Conservation (phyloP, 2,888 invertebrate genomes). For the Bellardia bayeri region DNA sequence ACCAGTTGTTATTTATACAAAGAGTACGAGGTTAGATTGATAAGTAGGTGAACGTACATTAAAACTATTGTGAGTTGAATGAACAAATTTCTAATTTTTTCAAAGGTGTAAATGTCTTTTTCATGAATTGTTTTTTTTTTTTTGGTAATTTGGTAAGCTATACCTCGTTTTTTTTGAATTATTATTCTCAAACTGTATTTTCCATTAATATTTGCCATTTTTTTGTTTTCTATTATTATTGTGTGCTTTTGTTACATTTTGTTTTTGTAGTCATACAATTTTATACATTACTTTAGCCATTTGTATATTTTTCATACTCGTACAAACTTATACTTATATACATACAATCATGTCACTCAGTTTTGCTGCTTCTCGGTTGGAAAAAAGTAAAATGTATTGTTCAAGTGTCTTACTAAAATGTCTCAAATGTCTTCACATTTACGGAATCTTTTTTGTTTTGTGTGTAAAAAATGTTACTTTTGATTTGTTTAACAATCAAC, state of each 20-base stretch:
- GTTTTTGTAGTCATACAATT: constrained; percentile 7
- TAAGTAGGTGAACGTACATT: background rate
- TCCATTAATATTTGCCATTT: constrained; percentile 4
- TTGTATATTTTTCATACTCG: background rate
- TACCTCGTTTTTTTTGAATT: background rate
- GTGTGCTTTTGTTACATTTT: constrained; percentile 20
- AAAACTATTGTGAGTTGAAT: no score
- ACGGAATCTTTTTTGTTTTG: constrained; percentile 15
- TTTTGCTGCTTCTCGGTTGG: constrained; percentile 22
- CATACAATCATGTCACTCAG: constrained; percentile 19
- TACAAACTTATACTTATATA: background rate
- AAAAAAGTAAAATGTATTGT: constrained; percentile 62
- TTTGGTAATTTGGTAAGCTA: no score
- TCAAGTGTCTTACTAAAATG: constrained; percentile 56
- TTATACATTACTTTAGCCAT: background rate
- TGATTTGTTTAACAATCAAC: background rate
- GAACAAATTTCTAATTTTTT: no score
- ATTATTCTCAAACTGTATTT: constrained; percentile 40
- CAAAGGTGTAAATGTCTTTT: no score
- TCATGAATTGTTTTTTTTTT: no score
- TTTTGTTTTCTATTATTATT: background rate
- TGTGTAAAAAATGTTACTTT: constrained; percentile 1
- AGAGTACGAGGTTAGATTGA: background rate
- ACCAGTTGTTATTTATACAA: background rate
- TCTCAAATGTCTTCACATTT: constrained; percentile 64